Base-by-base conservation (phyloP, 2,888 invertebrate genomes). In the Creontiades dilutus region DNA sequence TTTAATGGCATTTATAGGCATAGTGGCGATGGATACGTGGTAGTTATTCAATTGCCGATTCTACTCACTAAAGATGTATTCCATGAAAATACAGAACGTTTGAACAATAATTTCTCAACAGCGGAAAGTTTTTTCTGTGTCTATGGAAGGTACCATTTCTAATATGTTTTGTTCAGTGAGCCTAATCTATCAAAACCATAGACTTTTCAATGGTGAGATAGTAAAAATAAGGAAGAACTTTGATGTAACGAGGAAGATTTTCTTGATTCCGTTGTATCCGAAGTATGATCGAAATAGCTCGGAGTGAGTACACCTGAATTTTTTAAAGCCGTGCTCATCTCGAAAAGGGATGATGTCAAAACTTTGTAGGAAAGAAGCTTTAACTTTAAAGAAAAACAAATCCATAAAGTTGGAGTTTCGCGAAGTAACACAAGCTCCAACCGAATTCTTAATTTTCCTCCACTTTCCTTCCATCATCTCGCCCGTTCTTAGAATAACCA, bases 321-420 rank as follows among this genome's bases (percentile, higher is more conserved):
- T 68, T 61, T 68, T 27, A 68, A 68, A 68, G 68, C 27, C 68
- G 23, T 12, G 13, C 68, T 27, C 68, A 23, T 68, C 68, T 19
- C 27, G 13, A 68, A 23, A 37, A 27, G 23, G 23, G 68, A 68
- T 68, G 68, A 68, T 52, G 68, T 13, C 68, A 19, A 68, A 68
- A 68, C 68, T 68, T 68, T 23, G 68, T 0, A 68, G 68, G 5
- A 68, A 82, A 82, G 82, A 82, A 82, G 82, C 82, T 82, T 82
- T 27, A 55, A 48, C 82, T 82, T 82, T 27, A 12, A 85, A 85
- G 85, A 61, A 55, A 85, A 85, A 85, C 85, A 85, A 85, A 85
- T 85, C 61, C 85, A 85, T 55, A 55, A 85, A 85, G 27, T 85
- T 85, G 27, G 19, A 48, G 57, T 37, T 23, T n/a, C 23, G 57